Conservation (phyloP, 1,140 invertebrate species). For the Reticulitermes speratus region DNA sequence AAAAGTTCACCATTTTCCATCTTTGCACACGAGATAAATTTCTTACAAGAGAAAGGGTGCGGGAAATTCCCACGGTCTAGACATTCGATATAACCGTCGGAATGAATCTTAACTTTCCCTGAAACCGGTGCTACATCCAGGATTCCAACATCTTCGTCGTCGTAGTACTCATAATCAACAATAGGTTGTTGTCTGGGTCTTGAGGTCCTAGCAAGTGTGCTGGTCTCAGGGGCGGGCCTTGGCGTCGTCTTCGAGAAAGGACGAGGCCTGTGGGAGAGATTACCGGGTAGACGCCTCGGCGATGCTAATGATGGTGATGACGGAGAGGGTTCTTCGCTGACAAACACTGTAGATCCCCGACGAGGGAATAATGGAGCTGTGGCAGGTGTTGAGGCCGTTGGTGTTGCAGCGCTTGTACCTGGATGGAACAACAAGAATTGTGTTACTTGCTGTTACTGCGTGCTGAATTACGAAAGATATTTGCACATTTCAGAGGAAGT, state of each 20-base stretch:
- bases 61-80: constrained; percentile 85
- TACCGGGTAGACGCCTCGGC: constrained; percentile 6
- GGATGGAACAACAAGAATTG: too few relatives aligned
- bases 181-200: constrained; percentile 39
- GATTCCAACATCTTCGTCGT: constrained; percentile 60
- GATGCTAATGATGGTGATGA: background rate
- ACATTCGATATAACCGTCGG: constrained; percentile 70
- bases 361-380: background rate
- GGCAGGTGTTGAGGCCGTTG: background rate
- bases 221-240: constrained; percentile 2
- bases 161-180: constrained; percentile 67
- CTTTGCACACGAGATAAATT: constrained; percentile 83
- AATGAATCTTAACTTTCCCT: constrained; percentile 58
- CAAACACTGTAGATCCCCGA: background rate
- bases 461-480: too few relatives aligned
- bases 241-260: constrained; percentile 37
- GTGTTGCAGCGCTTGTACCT: background rate
- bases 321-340: background rate
- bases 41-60: constrained; percentile 81
- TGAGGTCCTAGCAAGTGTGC: background rate
- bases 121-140: constrained; percentile 51
- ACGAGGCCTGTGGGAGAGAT: constrained; percentile 29
- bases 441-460: too few relatives aligned
- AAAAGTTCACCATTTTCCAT: constrained; percentile 73
- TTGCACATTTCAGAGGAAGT: too few relatives aligned